Conservation (phyloP, 2,113 vertebrate species). For the Chloroceryle aenea region DNA sequence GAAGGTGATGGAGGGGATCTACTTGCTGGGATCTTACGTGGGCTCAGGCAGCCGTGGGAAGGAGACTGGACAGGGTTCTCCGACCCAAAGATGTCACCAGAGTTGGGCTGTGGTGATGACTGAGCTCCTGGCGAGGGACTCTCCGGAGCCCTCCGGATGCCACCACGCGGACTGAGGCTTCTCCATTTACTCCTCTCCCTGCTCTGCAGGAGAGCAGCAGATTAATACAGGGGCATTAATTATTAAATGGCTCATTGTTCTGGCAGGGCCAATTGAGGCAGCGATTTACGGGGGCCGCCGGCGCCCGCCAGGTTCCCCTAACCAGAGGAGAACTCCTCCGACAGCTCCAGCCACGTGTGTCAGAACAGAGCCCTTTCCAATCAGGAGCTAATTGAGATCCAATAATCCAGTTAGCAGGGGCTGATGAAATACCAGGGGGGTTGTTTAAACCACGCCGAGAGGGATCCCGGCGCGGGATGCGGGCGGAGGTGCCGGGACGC, state of each 20-base stretch:
- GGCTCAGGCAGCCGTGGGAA: fast-evolving
- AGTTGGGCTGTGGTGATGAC: background rate
- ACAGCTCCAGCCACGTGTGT: background rate
- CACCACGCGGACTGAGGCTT: background rate
- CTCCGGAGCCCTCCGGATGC: background rate
- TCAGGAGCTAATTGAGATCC: conserved; percentile 27
- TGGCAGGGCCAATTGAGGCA: background rate
- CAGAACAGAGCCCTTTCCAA: background rate
- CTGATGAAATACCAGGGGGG: background rate
- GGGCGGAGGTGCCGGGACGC: background rate
- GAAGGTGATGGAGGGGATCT: background rate
- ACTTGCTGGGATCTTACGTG: fast-evolving
- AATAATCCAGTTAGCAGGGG: background rate
- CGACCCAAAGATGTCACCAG: fast-evolving
- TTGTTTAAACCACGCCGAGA: background rate
- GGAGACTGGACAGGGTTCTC: fast-evolving
- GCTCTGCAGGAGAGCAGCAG: background rate
- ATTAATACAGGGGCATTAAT: conserved; percentile 16
- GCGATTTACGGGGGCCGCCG: background rate
- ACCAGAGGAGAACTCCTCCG: background rate
- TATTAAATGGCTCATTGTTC: conserved; percentile 34
- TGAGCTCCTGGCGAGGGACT: background rate
- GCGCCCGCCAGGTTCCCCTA: background rate
- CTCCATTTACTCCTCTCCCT: background rate
- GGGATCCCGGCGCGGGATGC: background rate